phyloP scores from a whole-genome alignment of 2,113 vertebrate species.

The Mastomys natalensis region DNA sequence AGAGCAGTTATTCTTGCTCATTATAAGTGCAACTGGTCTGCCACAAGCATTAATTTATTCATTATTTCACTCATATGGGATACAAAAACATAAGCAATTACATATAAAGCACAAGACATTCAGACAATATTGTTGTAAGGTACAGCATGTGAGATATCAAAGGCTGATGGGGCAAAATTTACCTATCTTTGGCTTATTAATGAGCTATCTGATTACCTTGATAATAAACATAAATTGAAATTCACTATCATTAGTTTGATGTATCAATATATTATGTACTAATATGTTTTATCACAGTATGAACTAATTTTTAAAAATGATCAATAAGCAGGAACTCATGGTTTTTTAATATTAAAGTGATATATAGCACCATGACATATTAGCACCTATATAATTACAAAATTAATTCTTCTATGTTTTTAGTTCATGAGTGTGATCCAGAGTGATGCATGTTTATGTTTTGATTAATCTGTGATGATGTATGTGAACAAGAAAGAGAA shows the following conservation, averaged over 20 bases:
- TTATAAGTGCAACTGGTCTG: background rate
- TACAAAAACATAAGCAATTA: background rate
- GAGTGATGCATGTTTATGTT: background rate
- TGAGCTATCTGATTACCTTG: background rate
- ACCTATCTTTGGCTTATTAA: background rate
- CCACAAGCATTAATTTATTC: background rate
- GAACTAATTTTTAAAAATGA: background rate
- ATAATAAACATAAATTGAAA: background rate
- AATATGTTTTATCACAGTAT: background rate
- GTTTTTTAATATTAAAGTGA: background rate
- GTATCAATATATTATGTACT: background rate
- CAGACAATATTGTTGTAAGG: background rate
- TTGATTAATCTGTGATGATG: background rate
- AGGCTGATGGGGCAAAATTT: background rate
- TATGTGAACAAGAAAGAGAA: background rate
- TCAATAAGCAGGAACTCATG: background rate
- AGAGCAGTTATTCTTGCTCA: background rate
- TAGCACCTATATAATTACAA: slow-evolving; percentile 3
- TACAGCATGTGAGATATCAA: background rate
- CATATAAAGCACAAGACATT: background rate
- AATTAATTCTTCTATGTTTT: slow-evolving; percentile 28
- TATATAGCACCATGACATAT: background rate
- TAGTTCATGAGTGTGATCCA: background rate
- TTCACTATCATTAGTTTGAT: background rate
- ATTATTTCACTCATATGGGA: background rate